Evolutionary conservation across 2,888 invertebrate genomes (phyloP), one percentile per base, ranked within the genome.

Genomic region (Drosophila fulvimacula): DNA sequence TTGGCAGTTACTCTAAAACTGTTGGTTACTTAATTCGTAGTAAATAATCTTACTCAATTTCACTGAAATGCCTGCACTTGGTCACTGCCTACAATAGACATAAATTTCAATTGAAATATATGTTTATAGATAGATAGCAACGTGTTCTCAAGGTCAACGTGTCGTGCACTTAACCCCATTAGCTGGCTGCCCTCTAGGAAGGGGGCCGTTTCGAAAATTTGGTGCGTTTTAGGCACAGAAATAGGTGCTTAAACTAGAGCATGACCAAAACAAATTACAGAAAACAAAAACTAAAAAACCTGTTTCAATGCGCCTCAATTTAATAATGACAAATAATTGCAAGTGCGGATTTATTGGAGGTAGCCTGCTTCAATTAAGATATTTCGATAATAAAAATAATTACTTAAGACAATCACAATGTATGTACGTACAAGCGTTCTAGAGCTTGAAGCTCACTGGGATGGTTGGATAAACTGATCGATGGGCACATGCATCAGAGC

Each of bases 401-500:
- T 46, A 58, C 62, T 59, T 49, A 52, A 52, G 13, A 3, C 30
- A 76, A 66, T 75, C 62, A 76, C 73, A 21, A 49, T 53, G 15
- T 56, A 57, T 55, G 30, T 52, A 42, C 36, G 42, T 55, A 41
- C 27, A 49, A 13, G 24, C 10, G 27, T 42, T 57, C 10, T 15
- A 5, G 13, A 62, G 19, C 13, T 42, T 21, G 7, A n/a, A 15
- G 13, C 3, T 58, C 70, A 75, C 6, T 68, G 55, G 44, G 60
- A 27, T 9, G 57, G 3, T 10, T 69, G 68, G 56, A 86, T 72
- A 34, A 91, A 88, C 73, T 83, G 81, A 70, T 92, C 91, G 59
- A 92, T 88, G 36, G 93, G 93, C 58, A 92, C 83, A 49, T 82
- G 74, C 17, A 73, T 42, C 61, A 93, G 69, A 10, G 91, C 85